Percentiles rank a stretch among this genome's conserved stretches.
These are phyloP conservation scores for Sphaerophoria rueppellii DNA, from an alignment of 2,888 invertebrate species.

Conservation along the genomic window DNA sequence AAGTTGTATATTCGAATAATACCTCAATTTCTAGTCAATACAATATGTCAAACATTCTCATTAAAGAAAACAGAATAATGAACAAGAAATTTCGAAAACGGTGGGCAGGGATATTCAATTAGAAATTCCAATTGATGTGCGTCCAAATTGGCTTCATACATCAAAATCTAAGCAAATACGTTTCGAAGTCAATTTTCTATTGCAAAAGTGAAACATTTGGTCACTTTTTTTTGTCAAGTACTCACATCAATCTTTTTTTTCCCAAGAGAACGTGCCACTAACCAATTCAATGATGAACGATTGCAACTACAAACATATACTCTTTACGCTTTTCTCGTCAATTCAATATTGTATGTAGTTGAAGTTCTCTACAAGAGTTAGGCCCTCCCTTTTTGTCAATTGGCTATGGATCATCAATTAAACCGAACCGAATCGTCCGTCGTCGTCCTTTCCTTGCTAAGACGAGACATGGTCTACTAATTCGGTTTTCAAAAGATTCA, in stretches of 20 bases:
- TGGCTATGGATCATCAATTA: conserved; percentile 71
- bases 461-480: conserved; percentile 5
- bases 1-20: too few relatives aligned
- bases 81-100: too few relatives aligned
- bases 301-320: conserved; percentile 13
- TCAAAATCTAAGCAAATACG: too few relatives aligned
- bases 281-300: conserved; percentile 51
- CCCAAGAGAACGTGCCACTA: conserved; percentile 46
- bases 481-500: conserved; percentile 44
- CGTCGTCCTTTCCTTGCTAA: not conserved
- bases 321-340: not conserved
- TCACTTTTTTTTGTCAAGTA: conserved; percentile 24
- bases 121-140: too few relatives aligned
- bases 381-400: conserved; percentile 45
- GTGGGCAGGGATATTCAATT: too few relatives aligned
- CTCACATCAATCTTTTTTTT: conserved; percentile 38
- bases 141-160: too few relatives aligned
- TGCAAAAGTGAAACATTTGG: conserved; percentile 47
- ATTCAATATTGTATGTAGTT: conserved; percentile 19
- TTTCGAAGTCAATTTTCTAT: conserved; percentile 14
- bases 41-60: too few relatives aligned
- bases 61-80: too few relatives aligned
- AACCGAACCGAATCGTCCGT: conserved; percentile 17
- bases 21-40: too few relatives aligned
- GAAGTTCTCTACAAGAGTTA: conserved; percentile 1